Evolutionary conservation across 2,113 vertebrate species (phyloP), one percentile per base, ranked within the genome.

Genomic region (Fregetta grallaria): DNA sequence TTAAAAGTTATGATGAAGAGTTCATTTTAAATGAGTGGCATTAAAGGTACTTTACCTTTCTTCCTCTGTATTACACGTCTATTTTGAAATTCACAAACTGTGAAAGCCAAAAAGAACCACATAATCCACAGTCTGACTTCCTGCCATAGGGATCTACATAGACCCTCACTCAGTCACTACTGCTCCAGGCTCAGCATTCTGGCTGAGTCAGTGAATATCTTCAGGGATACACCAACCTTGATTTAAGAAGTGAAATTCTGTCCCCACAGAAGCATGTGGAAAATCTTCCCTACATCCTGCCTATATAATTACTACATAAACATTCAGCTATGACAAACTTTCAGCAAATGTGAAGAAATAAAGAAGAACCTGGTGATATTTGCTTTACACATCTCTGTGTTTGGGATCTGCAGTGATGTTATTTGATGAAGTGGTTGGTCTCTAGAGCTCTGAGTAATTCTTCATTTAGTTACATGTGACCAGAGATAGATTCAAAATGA

Each of bases 401-500:
- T 86, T 65, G 56, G 36, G 30, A 71, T 79, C 66, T 77, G 50
- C 29, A 47, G 16, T 44, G 42, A 82, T 19, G 40, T 70, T 91
- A 77, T 74, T 66, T 91, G 66, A 91, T 93, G 71, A 82, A 86
- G 79, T 70, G 77, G 12, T 62, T 73, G 42, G 40, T 86, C 76
- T 88, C 91, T 50, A 91, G 80, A 91, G 73, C 36, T 88, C 61
- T 52, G 36, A 91, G 42, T 61, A 96, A 92, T 72, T 89, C 38
- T 59, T 88, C 6, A 59, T 86, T 90, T 83, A 17, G 14, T 59
- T 91, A 74, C 9, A 53, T 59, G 23, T 56, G 70, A 93, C 62
- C 59, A 95, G 88, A 91, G 22, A 59, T 3, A 74, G 42, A 84
- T 55, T 84, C 44, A 84, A 80, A 67, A 71, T 36, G 3, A 34